A percentile compares a stretch with the other conserved stretches of the same genome.
Evolutionary conservation across 2,113 vertebrate species (phyloP).

Genomic region (Erpornis zantholeuca): DNA sequence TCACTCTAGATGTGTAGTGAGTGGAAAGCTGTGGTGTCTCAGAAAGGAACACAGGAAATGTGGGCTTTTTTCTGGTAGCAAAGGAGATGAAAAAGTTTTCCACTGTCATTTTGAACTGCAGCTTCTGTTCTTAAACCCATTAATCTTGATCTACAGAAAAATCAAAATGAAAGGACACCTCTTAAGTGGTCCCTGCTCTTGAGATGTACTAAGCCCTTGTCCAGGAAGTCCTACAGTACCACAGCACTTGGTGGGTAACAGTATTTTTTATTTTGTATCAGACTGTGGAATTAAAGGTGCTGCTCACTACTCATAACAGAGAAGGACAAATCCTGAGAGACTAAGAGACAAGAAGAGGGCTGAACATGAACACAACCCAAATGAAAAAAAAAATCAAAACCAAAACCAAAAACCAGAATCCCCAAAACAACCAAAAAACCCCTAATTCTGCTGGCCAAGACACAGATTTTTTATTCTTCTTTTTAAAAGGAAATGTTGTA

Average conservation of each 20-base stretch:
- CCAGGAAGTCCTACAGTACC: neutral
- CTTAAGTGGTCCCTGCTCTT: neutral
- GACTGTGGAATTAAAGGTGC: neutral
- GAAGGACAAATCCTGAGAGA: neutral
- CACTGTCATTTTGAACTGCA: neutral
- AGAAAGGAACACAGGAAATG: neutral
- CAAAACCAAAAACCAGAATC: too few species aligned
- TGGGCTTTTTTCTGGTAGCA: fast-evolving
- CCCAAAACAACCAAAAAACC: too few species aligned
- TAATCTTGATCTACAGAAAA: neutral
- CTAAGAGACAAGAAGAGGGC: neutral
- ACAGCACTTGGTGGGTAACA: neutral
- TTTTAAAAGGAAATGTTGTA: neutral
- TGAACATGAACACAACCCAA: neutral
- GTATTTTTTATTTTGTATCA: neutral
- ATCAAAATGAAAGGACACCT: neutral
- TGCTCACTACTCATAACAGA: neutral
- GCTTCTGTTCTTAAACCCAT: neutral
- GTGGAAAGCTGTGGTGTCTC: neutral
- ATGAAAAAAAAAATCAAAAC: neutral
- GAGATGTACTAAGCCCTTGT: neutral
- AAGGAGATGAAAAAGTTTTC: neutral
- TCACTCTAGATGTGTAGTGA: neutral
- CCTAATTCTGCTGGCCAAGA: neutral
- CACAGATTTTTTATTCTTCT: neutral